Conservation (phyloP, 2,113 vertebrate genomes). For the Perccottus glenii region DNA sequence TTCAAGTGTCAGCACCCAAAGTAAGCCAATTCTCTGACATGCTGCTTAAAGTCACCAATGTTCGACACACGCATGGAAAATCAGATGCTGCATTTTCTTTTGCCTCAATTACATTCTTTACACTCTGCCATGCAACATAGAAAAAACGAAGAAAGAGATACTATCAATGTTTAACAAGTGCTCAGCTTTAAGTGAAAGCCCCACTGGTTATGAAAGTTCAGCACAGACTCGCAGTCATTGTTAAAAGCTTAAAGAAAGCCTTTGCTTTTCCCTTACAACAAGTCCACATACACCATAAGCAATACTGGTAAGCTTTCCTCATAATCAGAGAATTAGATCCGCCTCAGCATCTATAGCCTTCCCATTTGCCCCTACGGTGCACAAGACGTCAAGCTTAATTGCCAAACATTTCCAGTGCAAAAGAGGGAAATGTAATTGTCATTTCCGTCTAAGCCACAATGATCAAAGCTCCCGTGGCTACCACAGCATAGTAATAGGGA, state of each 20-base stretch:
- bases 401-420: slow-evolving; percentile 66
- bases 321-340: slow-evolving; percentile 70
- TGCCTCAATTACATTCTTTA: slow-evolving; percentile 58
- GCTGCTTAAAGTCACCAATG: slow-evolving; percentile 60
- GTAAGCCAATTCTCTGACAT: slow-evolving; percentile 51
- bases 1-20: slow-evolving; percentile 55
- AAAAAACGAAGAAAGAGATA: slow-evolving; percentile 59
- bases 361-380: slow-evolving; percentile 56
- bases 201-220: slow-evolving; percentile 48
- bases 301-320: slow-evolving; percentile 51
- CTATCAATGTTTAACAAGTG: slow-evolving; percentile 72
- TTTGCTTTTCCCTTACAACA: slow-evolving; percentile 53
- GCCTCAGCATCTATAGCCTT: slow-evolving; percentile 49
- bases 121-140: slow-evolving; percentile 44
- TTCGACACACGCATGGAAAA: slow-evolving; percentile 48
- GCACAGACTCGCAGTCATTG: slow-evolving; percentile 65
- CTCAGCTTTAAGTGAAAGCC: slow-evolving; percentile 58
- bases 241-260: slow-evolving; percentile 71
- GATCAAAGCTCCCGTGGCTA: slow-evolving; percentile 75
- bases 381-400: slow-evolving; percentile 70
- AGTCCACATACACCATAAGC: slow-evolving; percentile 57
- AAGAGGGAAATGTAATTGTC: slow-evolving; percentile 74
- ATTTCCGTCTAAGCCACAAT: slow-evolving; percentile 71
- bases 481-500: slow-evolving; percentile 57
- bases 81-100: slow-evolving; percentile 23